Base-by-base conservation (phyloP, 2,888 invertebrate genomes). In the Argyra leucocephala region DNA sequence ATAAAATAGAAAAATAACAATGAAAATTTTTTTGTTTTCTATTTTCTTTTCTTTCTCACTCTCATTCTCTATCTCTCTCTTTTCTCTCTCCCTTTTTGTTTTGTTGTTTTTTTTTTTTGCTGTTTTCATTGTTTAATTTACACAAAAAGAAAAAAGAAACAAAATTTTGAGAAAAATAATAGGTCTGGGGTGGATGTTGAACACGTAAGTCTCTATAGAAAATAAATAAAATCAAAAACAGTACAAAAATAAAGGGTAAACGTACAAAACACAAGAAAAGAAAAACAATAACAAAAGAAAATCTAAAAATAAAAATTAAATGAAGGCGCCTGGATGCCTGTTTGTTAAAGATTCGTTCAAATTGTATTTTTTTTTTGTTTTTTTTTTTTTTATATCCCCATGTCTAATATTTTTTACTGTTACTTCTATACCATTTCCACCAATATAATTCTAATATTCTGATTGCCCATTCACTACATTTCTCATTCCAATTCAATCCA, bases 321-420 rank as follows among this genome's bases (percentile, higher is more conserved):
- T 48, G 48, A 48, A 48, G 48, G 48, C 48, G 48, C 48, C 48
- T 48, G 48, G 48, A 48, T 18, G 48, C 48, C 48, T 48, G 48
- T 48, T n/a, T 48, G 18, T 48, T 48, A 18, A 48, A 48, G 3
- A 15, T 48, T 48, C 6, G 48, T 48, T 48, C 2, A 6, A 3
- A 3, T 37, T 9, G 5, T 37, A 9, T 5, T 48, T 48, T 12
- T 48, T 18, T 48, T 48, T 12, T 37, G 37, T 48, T 48, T 18
- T 48, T 15, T 12, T 48, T 18, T 48, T 15, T 5, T 10, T 31
- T 31, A 31, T 12, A 31, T 6, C 12, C 12, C 12, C 9, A 1
- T 31, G 7, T 31, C 31, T 31, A 31, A 10, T 31, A 2, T 31
- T 31, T 31, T n/a, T n/a, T n/a, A n/a, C 31, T 12, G 1, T 12